Conservation (phyloP, 2,888 invertebrate species). For the Trichopria drosophilae region DNA sequence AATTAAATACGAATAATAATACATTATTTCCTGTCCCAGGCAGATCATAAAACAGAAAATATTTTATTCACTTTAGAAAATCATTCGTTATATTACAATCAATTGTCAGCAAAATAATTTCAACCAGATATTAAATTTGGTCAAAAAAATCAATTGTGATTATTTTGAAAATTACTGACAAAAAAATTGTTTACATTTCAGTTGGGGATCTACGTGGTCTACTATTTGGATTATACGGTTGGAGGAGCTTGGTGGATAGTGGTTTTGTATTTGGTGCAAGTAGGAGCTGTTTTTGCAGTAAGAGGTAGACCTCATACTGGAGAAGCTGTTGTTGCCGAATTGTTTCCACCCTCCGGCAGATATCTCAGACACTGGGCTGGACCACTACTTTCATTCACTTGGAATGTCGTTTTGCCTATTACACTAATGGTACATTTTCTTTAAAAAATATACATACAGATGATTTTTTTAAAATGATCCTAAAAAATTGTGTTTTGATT, state of each 20-base stretch:
- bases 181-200: constrained; percentile 48
- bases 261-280: constrained; percentile 74
- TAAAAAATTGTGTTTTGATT: background rate
- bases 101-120: too few relatives aligned
- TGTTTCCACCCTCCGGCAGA: constrained; percentile 62
- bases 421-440: constrained; percentile 69
- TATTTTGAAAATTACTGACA: background rate
- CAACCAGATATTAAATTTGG: background rate
- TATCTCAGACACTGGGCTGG: constrained; percentile 65
- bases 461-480: background rate
- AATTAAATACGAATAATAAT: too few relatives aligned
- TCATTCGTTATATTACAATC: too few relatives aligned
- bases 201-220: constrained; percentile 80
- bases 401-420: constrained; percentile 86
- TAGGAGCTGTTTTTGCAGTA: constrained; percentile 82
- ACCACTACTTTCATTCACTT: constrained; percentile 77
- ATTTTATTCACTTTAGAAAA: too few relatives aligned
- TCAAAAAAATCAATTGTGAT: background rate
- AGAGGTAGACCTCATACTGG: constrained; percentile 85
- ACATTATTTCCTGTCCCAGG: too few relatives aligned
- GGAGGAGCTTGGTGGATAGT: constrained; percentile 89
- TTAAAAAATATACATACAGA: background rate
- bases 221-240: constrained; percentile 81
- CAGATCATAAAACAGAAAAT: too few relatives aligned
- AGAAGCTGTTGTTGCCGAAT: constrained; percentile 69